Evolutionary conservation across 1,140 invertebrate species (phyloP), one percentile per base, ranked within the genome.

Genomic region (Drosophila ogumai): DNA sequence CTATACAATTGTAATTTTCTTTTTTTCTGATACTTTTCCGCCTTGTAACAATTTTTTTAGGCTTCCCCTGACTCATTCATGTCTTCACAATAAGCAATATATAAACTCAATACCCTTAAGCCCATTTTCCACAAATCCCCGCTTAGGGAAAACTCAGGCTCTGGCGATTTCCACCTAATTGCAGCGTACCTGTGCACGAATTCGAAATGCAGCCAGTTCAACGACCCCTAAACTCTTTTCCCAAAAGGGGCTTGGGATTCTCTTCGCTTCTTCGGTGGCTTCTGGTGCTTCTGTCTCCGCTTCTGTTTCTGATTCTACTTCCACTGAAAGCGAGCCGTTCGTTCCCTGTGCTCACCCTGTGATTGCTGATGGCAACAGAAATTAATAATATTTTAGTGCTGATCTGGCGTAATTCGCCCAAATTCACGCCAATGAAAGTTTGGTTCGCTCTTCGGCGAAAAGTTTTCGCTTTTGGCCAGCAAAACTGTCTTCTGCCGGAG

Each of bases 401-500:
- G 84, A 88, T 63, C 66, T 44, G 32, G 71, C 65, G 49, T 58
- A 52, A 87, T 78, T 88, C 19, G 64, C 8, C 32, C 8, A 55
- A 38, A 25, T 38, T 55, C 52, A 13, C 50, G 19, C 54, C 72
- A 80, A 87, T 84, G 84, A 87, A 87, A 87, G 82, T 87, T 22
- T 15, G 52, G 34, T 38, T 22, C 50, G 43, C 61, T 64, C 64
- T 84, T 85, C 78, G 82, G 68, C 82, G 74, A 86, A 86, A 65
- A 82, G 49, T 87, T 56, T 76, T 82, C 72, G 79, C 32, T 63
- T 38, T 28, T 61, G 61, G 32, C 32, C 40, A 71, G 43, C 50
- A 87, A 73, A 76, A 52, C 15, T 34, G 28, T 52, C 50, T 52
- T 78, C 49, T 50, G 46, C 8, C 22, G 22, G 12, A 13, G 44